A percentile compares a stretch with the other conserved stretches of the same genome.
Evolutionary conservation across 2,888 invertebrate species (phyloP).

Genomic region (Drosophila hawaiiensis): DNA sequence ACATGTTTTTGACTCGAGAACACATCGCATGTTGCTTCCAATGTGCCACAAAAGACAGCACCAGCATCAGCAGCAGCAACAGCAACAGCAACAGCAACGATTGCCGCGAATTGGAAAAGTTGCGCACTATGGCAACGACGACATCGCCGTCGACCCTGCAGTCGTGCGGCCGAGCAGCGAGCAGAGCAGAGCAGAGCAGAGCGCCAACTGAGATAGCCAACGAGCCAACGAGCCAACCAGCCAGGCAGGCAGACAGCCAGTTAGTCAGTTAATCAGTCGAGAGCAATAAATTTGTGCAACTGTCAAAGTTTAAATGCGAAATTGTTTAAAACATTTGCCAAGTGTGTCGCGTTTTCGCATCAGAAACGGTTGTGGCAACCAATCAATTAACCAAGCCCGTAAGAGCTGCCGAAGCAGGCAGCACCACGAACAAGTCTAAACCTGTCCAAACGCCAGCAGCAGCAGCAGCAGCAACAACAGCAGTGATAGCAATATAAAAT

Average conservation of each 20-base stretch:
- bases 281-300: conserved; percentile 46
- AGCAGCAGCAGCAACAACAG: conserved; percentile 18
- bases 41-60: conserved; percentile 71
- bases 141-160: conserved; percentile 36
- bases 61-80: conserved; percentile 32
- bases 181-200: conserved; percentile 31
- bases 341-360: conserved; percentile 50
- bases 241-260: conserved; percentile 23
- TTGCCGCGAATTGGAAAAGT: conserved; percentile 58
- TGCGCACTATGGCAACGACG: conserved; percentile 43
- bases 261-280: conserved; percentile 21
- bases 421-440: conserved; percentile 17
- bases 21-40: conserved; percentile 69
- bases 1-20: conserved; percentile 61
- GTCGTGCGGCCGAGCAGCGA: conserved; percentile 48
- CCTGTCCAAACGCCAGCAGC: conserved; percentile 24
- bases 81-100: conserved; percentile 26
- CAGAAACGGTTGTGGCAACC: conserved; percentile 50
- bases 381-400: conserved; percentile 60
- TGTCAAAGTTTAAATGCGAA: conserved; percentile 53
- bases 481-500: conserved; percentile 27
- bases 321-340: conserved; percentile 54
- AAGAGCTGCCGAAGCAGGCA: conserved; percentile 33
- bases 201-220: conserved; percentile 39
- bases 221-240: conserved; percentile 30